Conservation (phyloP, 2,113 vertebrate species). For the Solenodon paradoxus region DNA sequence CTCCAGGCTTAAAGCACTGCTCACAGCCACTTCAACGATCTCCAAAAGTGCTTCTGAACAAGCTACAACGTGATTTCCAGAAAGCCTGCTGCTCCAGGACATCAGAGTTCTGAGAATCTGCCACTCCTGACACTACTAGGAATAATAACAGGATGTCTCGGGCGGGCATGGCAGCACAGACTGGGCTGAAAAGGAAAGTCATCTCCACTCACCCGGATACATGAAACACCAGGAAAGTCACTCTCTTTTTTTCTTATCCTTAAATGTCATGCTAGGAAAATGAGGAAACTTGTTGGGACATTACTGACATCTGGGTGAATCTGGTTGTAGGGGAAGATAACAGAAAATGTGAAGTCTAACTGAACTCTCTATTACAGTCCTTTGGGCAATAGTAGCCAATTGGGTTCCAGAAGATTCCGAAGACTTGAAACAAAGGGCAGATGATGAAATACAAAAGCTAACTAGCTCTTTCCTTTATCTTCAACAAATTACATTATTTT, state of each 20-base stretch:
- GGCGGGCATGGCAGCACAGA: not conserved
- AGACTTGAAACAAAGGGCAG: not conserved
- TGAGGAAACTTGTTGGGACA: not conserved
- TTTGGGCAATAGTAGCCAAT: not conserved
- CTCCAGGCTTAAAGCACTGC: not conserved
- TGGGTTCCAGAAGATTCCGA: not conserved
- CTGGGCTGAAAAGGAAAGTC: not conserved
- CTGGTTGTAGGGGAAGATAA: not conserved
- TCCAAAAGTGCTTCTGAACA: not conserved
- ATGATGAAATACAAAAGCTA: not conserved
- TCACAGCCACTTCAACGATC: not conserved
- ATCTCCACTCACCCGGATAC: too few species aligned
- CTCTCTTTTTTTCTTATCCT: not conserved
- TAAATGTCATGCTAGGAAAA: not conserved
- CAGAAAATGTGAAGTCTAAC: not conserved
- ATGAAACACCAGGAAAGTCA: not conserved
- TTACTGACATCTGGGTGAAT: not conserved
- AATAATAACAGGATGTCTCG: not conserved
- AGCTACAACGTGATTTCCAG: not conserved
- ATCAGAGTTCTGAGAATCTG: not conserved
- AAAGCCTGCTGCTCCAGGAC: not conserved
- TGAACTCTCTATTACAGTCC: not conserved
- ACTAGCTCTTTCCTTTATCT: not conserved
- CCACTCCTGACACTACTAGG: not conserved
- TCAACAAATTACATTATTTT: not conserved